Base-by-base conservation (phyloP, 64 coral and sea anemone species). In the Platygyra sinensis region DNA sequence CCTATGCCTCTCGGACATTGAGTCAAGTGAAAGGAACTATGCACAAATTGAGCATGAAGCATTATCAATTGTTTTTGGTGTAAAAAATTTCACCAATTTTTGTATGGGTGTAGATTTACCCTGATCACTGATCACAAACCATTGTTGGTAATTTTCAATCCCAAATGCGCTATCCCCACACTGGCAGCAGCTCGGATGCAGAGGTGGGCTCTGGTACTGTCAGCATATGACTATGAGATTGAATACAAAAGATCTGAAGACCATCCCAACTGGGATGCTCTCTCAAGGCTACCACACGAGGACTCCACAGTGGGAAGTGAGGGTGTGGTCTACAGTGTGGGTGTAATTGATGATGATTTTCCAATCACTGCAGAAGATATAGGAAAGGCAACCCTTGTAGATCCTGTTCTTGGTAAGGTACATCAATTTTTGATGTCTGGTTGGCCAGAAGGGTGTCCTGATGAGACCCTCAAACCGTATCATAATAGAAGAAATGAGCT, bases 41-140 rank as follows among this genome's bases (percentile, higher is more conserved):
- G 87, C 92, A 10, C 92, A 94, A 77, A 94, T 94, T 25, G 87
- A 94, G 28, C 72, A 72, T 3, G 76, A 93, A 30, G 92, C 86
- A 39, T 62, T 93, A 32, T 75, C 90, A 31, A 92, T 92, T 14
- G 36, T 91, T 27, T 92, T 63, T 86, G 81, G 81, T 3, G 83
- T 92, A 1, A 87, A 87, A 92, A 89, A 77, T 83, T 89, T 38
- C 92, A 94, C 46, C 86, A 89, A 22, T 94, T 88, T 65, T 12
- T 94, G 11, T 89, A 75, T 62, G 79, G 86, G 17, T 65, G 86
- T 0, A 80, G 54, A 50, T 93, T 93, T 72, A 92, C 90, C 17
- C 30, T 92, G 17, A 52, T 92, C 1, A 92, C 82, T 7, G 82
- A 87, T 87, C 75, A 93, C 51, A 50, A 87, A 46, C 91, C 91